Evolutionary conservation across 2,888 invertebrate species (phyloP).

Genomic region (Mythimna impura): DNA sequence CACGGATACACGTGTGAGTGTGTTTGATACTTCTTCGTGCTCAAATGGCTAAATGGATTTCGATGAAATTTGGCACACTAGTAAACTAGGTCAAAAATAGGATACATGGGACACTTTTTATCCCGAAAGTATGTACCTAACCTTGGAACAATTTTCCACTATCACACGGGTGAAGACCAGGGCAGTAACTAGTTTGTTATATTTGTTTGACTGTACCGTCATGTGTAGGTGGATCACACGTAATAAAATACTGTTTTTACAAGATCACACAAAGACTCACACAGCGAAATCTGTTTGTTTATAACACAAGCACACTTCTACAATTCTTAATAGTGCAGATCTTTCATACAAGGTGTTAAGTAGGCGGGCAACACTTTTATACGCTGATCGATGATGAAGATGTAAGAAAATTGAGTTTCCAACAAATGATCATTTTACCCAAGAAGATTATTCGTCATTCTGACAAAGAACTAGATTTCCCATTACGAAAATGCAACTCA

Average conservation of each 20-base stretch:
- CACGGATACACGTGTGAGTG: too few relatives aligned
- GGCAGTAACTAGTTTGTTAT: too few relatives aligned
- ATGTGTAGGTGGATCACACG: constrained; percentile 19
- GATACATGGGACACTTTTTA: too few relatives aligned
- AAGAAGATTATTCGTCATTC: background rate
- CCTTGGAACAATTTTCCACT: too few relatives aligned
- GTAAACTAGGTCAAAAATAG: too few relatives aligned
- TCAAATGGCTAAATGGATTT: too few relatives aligned
- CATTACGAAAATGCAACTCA: background rate
- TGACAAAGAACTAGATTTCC: background rate
- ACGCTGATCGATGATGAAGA: background rate
- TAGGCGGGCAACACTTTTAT: background rate
- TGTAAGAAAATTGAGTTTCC: background rate
- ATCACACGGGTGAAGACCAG: too few relatives aligned
- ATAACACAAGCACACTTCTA: background rate
- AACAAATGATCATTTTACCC: background rate
- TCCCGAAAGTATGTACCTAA: too few relatives aligned
- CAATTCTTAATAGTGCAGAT: constrained; percentile 25
- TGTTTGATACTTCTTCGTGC: too few relatives aligned
- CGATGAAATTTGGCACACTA: too few relatives aligned
- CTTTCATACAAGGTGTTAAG: constrained; percentile 11
- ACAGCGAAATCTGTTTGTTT: background rate
- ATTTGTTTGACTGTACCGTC: constrained; percentile 24
- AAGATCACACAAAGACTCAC: constrained; percentile 8
- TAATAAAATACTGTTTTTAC: constrained; percentile 29